Base-by-base conservation (phyloP, 2,113 vertebrate genomes). In the Epinephelus cyanopodus region DNA sequence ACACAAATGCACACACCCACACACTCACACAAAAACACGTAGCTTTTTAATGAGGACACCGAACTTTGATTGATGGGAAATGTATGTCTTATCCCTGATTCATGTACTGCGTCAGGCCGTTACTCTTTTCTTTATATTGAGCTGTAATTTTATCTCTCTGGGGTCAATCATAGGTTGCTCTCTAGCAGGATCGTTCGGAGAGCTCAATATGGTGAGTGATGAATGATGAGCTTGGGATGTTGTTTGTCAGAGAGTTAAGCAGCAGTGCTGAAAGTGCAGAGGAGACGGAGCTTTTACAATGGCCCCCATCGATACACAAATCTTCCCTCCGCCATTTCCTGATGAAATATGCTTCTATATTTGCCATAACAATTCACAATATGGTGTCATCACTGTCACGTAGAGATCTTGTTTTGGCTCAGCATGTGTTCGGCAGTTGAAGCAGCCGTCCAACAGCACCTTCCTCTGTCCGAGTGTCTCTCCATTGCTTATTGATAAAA, bases 31-130 rank as follows among this genome's bases (percentile, higher is more conserved):
- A 1, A 80, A 86, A 65, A 77, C 63, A 78, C 60, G 45, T 39
- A 54, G 29, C 15, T 37, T 81, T 69, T 66, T 86, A 92, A 90
- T 82, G 82, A 90, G 83, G 77, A 82, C 84, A 52, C 33, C 10
- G 8, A 67, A n/a, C 27, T 67, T 67, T 83, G 86, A 90, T 90
- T 87, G 82, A 93, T 90, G 58, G 77, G 25, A 77, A 81, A 74
- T 14, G 64, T 45, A 57, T 60, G 42, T 54, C 62, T 64, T 17
- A 6, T 62, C 27, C 62, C 52, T 60, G 86, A 86, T 87, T 80
- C 66, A 65, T 81, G 79, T 9, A 79, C 64, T 21, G 60, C 23
- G 4, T 72, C 52, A 60, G 76, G 84, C 81, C 11, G 33, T 84
- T 81, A 65, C 65, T 86, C 81, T 76, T 84, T 81, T 77, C 72